phyloP scores from a whole-genome alignment of 2,797 vertebrate species.

The Thaleichthys pacificus region DNA sequence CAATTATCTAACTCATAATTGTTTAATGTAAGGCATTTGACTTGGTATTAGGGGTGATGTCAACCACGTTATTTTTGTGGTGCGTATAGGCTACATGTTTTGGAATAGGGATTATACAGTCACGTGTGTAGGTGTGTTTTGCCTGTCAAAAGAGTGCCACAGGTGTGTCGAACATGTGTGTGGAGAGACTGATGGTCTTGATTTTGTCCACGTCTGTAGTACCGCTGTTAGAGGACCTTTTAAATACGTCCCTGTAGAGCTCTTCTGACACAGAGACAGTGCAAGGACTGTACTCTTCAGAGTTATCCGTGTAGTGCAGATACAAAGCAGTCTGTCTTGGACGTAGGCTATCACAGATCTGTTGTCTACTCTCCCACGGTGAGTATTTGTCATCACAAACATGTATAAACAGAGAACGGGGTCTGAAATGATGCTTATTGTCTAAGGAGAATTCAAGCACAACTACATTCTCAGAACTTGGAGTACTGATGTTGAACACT shows the following conservation, averaged over 20 bases:
- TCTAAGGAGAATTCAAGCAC: constrained; percentile 6
- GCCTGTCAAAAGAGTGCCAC: neutral
- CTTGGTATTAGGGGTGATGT: neutral
- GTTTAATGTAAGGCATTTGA: neutral
- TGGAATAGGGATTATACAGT: neutral
- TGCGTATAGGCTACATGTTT: too few species aligned
- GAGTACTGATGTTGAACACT: constrained; percentile 30
- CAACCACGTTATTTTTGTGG: neutral
- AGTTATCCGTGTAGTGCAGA: constrained; percentile 8
- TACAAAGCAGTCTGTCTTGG: neutral
- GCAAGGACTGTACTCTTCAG: neutral
- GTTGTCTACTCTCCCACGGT: constrained; percentile 2
- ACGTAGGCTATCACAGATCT: neutral
- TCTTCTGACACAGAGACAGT: too few species aligned
- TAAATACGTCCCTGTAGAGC: too few species aligned
- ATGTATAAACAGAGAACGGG: constrained; percentile 23
- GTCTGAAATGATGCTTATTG: constrained; percentile 16
- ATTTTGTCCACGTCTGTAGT: neutral
- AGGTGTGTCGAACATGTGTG: neutral
- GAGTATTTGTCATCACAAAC: constrained; percentile 18
- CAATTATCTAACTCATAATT: neutral
- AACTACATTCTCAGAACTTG: constrained; percentile 12
- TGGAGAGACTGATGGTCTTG: neutral
- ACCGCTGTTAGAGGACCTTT: too few species aligned
- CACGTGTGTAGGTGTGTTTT: too few species aligned